Evolutionary conservation across 2,113 vertebrate species (phyloP).

Genomic region (Heptranchias perlo): DNA sequence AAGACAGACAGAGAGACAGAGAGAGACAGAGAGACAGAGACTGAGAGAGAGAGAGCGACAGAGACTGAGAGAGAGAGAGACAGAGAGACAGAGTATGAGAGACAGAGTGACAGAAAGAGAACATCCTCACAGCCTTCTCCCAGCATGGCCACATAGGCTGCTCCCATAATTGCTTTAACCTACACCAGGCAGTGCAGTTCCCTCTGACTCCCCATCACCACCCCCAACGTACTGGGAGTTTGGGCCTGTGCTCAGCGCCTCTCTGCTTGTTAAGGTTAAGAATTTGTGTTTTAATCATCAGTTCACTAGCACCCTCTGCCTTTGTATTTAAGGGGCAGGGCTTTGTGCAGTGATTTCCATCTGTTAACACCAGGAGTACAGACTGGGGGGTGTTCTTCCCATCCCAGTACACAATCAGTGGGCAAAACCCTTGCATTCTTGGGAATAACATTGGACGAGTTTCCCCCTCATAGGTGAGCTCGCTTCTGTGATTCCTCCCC

Average conservation of each 20-base stretch:
- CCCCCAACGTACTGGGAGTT: background rate
- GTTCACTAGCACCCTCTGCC: background rate
- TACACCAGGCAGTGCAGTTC: background rate
- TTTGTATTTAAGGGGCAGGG: background rate
- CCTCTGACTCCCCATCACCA: background rate
- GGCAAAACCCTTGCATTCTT: background rate
- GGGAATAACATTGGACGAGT: background rate
- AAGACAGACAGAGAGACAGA: too few species aligned
- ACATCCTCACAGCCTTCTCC: background rate
- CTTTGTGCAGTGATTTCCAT: background rate
- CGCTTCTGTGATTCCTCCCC: background rate
- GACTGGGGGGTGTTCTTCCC: background rate
- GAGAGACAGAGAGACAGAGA: background rate
- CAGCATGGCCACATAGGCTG: background rate
- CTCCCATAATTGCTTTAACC: background rate
- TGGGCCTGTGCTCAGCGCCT: background rate
- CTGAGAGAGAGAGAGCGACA: background rate
- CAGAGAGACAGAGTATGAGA: background rate
- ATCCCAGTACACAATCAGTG: background rate
- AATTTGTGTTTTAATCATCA: background rate
- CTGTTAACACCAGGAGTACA: background rate
- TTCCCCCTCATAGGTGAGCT: background rate
- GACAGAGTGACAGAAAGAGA: background rate
- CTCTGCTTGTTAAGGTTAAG: background rate
- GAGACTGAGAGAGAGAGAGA: background rate